A percentile compares a stretch with the other conserved stretches of the same genome.
Evolutionary conservation across 37 sponge, comb jelly and placozoan genomes (phyloP).

Genomic region (Eunapius fragilis): DNA sequence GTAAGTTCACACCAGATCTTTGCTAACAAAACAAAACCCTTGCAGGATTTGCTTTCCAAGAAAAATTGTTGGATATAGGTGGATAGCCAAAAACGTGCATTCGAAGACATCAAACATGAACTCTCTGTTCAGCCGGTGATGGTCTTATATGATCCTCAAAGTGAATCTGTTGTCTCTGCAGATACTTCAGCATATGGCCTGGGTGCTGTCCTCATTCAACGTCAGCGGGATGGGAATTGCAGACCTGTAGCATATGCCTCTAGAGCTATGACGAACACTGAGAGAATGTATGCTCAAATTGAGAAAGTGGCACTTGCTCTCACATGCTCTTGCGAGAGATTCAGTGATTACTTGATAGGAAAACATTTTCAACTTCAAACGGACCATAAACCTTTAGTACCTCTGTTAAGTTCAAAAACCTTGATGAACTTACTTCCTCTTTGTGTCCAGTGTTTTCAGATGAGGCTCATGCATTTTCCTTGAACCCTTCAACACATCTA

Average conservation of each 20-base stretch:
- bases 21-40: too few species aligned
- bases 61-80: conserved; percentile 18
- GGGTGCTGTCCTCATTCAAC: background rate
- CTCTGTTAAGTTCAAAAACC: conserved; percentile 16
- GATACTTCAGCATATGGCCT: conserved; percentile 28
- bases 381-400: conserved; percentile 57
- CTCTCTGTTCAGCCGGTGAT: conserved; percentile 14
- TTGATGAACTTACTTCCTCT: conserved; percentile 42
- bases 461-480: conserved; percentile 23
- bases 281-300: conserved; percentile 41
- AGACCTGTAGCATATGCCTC: conserved; percentile 36
- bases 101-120: conserved; percentile 8
- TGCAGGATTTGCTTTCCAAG: too few species aligned
- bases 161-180: conserved; percentile 15
- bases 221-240: background rate
- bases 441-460: conserved; percentile 24
- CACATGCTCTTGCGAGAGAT: conserved; percentile 38
- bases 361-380: conserved; percentile 24
- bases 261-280: conserved; percentile 21
- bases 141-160: conserved; percentile 3
- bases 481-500: too few species aligned
- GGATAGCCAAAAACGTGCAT: conserved; percentile 5
- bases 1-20: too few species aligned
- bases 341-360: conserved; percentile 12
- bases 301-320: conserved; percentile 38